Evolutionary conservation across 1,140 invertebrate genomes (phyloP).

Genomic region (Lepidurus packardi): DNA sequence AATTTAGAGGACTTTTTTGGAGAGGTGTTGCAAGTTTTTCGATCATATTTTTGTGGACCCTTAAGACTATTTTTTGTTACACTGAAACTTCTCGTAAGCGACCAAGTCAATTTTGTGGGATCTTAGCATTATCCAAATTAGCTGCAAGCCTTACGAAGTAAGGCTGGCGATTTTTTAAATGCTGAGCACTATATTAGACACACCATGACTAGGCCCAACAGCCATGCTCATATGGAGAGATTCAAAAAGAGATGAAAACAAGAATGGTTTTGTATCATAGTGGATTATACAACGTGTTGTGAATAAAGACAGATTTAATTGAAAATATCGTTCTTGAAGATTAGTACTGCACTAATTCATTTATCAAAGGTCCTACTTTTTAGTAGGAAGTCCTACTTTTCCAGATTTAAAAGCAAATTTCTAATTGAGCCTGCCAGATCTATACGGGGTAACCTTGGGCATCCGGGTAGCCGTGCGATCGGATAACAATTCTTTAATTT

Average conservation of each 20-base stretch:
- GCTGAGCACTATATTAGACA: conserved; percentile 18
- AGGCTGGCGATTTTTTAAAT: neutral
- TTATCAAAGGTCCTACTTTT: too few species aligned
- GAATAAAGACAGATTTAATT: conserved; percentile 9
- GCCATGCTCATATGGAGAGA: neutral
- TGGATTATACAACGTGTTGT: conserved; percentile 10
- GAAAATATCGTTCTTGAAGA: neutral
- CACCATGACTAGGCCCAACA: neutral
- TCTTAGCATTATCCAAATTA: neutral
- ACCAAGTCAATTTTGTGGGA: neutral
- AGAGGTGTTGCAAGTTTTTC: neutral
- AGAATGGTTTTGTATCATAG: conserved; percentile 19
- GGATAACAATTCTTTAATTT: too few species aligned
- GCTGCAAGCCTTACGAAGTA: neutral
- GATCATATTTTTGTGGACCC: neutral
- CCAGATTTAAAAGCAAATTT: too few species aligned
- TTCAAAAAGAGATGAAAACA: neutral
- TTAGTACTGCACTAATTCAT: too few species aligned
- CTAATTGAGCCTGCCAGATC: too few species aligned
- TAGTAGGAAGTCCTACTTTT: too few species aligned
- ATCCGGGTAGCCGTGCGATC: too few species aligned
- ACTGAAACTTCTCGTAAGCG: neutral
- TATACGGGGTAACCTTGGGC: too few species aligned
- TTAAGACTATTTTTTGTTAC: conserved; percentile 6
- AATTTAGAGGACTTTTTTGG: neutral